Conservation (phyloP, 2,113 vertebrate genomes). For the Myiopsitta monachus region DNA sequence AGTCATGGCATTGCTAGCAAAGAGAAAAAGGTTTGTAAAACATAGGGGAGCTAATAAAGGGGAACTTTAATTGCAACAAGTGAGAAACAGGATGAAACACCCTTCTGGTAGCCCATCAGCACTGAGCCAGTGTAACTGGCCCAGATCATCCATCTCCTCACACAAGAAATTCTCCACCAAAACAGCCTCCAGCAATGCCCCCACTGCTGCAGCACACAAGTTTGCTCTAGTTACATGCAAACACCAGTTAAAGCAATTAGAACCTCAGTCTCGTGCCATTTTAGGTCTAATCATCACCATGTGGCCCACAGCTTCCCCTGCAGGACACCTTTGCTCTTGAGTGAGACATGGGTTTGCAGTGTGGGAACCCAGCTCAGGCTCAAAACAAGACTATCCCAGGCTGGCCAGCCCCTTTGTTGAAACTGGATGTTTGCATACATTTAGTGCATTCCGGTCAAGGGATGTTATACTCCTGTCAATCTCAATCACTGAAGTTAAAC, state of each 20-base stretch:
- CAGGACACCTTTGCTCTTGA: background rate
- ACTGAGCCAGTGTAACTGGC: background rate
- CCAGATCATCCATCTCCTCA: background rate
- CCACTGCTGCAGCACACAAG: background rate
- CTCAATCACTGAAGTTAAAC: background rate
- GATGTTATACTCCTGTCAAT: background rate
- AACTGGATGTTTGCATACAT: background rate
- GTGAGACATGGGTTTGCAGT: fast-evolving
- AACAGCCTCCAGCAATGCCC: background rate
- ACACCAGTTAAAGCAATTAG: background rate
- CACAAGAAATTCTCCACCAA: background rate
- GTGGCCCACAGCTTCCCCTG: background rate
- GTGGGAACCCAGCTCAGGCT: background rate
- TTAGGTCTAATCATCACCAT: background rate
- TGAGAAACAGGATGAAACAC: background rate
- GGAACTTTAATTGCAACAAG: background rate
- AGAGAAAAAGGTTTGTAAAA: background rate
- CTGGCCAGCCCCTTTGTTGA: background rate
- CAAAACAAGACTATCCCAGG: background rate
- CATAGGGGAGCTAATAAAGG: background rate
- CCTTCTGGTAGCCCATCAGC: background rate
- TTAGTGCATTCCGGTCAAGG: background rate
- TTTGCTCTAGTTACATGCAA: background rate
- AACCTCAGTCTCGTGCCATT: fast-evolving
- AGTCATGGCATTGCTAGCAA: background rate